Conservation (phyloP, 35 echinoderm and acorn worm species). For the Amphiura filiformis region DNA sequence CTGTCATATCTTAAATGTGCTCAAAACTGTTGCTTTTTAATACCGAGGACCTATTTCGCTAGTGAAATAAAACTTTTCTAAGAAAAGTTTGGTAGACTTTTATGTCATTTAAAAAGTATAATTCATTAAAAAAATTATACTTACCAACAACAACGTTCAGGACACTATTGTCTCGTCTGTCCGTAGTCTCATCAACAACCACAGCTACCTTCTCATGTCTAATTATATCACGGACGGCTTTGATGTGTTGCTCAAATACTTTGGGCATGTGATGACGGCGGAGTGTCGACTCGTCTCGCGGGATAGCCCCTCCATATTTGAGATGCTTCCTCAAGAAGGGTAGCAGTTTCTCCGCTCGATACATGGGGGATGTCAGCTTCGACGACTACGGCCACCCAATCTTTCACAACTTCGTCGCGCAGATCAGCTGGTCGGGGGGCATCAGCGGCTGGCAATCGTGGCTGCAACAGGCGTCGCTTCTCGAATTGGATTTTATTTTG, state of each 20-base stretch:
- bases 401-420: too few species aligned
- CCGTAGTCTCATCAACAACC: conserved; percentile 5
- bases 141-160: conserved; percentile 12
- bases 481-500: too few species aligned
- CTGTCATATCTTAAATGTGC: too few species aligned
- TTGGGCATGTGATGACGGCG: background rate
- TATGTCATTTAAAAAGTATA: too few species aligned
- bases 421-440: too few species aligned
- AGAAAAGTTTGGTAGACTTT: too few species aligned
- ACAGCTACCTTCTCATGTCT: background rate
- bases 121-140: background rate
- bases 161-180: background rate
- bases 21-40: too few species aligned
- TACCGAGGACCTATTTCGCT: too few species aligned
- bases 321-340: background rate
- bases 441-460: too few species aligned
- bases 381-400: background rate
- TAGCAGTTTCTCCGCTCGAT: background rate
- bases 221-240: background rate
- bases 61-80: too few species aligned
- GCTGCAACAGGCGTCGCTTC: too few species aligned
- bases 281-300: background rate
- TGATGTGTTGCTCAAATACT: background rate
- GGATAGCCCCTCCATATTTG: conserved; percentile 3
- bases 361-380: conserved; percentile 3